Evolutionary conservation across 1,140 invertebrate species (phyloP).

Genomic region (Thereuonema tuberculata): DNA sequence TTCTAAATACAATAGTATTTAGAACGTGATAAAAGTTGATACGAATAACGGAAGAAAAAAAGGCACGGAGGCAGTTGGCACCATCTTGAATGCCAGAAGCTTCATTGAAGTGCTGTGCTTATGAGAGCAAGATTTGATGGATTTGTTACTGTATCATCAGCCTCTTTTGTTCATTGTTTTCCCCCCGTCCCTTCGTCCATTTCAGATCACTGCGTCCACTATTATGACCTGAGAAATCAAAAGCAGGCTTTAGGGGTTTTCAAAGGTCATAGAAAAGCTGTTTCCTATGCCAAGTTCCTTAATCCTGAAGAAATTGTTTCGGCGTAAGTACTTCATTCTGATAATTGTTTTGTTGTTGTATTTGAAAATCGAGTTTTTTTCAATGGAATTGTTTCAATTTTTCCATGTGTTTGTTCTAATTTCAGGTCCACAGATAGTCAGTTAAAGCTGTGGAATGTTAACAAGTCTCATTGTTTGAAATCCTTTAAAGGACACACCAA

Average conservation of each 20-base stretch:
- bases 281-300: constrained; percentile 91
- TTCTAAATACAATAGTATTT: no score
- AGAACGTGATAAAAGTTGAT: no score
- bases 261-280: constrained; percentile 85
- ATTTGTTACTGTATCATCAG: no score
- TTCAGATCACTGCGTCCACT: constrained; percentile 87
- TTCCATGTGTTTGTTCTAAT: background rate
- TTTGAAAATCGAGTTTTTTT: background rate
- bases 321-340: constrained; percentile 38
- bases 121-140: no score
- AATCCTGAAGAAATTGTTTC: constrained; percentile 81
- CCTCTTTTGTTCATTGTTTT: constrained; percentile 20
- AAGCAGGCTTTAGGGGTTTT: constrained; percentile 70
- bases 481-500: constrained; percentile 89
- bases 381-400: no score
- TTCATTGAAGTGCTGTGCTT: no score
- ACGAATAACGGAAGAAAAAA: no score
- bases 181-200: no score
- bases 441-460: constrained; percentile 84
- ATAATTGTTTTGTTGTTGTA: background rate
- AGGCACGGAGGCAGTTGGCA: no score
- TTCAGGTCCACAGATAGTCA: constrained; percentile 76
- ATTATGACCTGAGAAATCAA: constrained; percentile 82
- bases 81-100: no score
- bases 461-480: constrained; percentile 59